phyloP scores from a whole-genome alignment of 2,797 vertebrate species.

The Sphaeramia orbicularis region DNA sequence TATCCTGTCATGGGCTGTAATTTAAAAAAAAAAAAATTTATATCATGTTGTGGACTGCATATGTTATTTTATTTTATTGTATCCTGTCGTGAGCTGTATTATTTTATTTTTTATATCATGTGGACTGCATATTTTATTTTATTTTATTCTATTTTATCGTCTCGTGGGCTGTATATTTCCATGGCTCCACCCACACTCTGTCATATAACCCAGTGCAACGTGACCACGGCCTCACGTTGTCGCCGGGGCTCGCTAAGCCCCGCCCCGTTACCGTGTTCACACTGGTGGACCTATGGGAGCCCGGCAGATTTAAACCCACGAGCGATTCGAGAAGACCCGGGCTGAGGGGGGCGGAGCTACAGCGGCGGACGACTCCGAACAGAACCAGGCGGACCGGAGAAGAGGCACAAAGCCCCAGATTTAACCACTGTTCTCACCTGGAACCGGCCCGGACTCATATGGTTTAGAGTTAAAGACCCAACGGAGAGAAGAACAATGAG shows the following conservation, averaged over 20 bases:
- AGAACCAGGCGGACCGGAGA: not conserved
- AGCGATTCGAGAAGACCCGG: conserved; percentile 45
- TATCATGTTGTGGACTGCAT: no score
- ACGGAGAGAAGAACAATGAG: conserved; percentile 69
- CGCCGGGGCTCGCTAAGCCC: conserved; percentile 42
- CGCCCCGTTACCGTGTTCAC: conserved; percentile 56
- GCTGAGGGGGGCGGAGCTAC: conserved; percentile 46
- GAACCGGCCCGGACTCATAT: not conserved
- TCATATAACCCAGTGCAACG: conserved; percentile 39
- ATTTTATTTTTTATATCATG: no score
- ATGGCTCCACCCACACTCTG: no score
- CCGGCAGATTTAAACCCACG: conserved; percentile 68
- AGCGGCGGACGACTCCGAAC: no score
- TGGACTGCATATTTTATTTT: no score
- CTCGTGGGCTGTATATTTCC: no score
- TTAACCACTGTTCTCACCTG: not conserved
- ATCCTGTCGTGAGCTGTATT: no score
- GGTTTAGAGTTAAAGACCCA: not conserved
- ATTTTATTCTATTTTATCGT: no score
- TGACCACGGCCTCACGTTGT: conserved; percentile 64
- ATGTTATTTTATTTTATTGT: no score
- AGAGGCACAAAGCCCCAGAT: not conserved
- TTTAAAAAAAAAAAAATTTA: no score
- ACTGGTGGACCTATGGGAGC: conserved; percentile 63
- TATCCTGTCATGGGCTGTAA: no score